Evolutionary conservation across 2,113 vertebrate species (phyloP).

Genomic region (Ictalurus furcatus): DNA sequence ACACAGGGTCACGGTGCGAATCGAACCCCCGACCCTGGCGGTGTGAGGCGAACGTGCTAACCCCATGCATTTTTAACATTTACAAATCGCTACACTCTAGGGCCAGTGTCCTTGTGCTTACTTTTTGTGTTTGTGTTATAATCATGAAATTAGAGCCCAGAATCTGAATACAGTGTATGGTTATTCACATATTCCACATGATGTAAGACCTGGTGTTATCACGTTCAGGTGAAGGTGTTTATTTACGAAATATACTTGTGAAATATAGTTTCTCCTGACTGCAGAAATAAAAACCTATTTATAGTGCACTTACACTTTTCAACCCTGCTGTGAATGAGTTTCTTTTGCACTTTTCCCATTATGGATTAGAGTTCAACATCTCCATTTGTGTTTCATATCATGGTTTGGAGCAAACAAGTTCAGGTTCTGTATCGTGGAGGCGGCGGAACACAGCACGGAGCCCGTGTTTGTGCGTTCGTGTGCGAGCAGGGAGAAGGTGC

Average conservation of each 20-base stretch:
- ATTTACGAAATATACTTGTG: neutral
- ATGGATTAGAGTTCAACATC: neutral
- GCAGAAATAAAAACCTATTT: neutral
- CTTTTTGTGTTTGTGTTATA: neutral
- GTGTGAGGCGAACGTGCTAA: neutral
- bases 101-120: neutral
- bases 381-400: neutral
- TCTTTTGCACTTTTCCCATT: neutral
- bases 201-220: neutral
- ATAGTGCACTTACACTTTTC: neutral
- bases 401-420: neutral
- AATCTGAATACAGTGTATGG: neutral
- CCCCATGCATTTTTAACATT: neutral
- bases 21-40: too few species aligned
- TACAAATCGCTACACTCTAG: neutral
- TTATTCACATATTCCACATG: neutral
- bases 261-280: neutral
- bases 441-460: neutral
- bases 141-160: neutral
- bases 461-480: constrained; percentile 9
- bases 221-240: neutral
- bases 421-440: neutral
- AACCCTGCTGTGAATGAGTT: neutral
- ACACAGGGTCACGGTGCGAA: too few species aligned
- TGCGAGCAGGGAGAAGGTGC: neutral